Conservation (phyloP, 2,797 vertebrate genomes). For the Enteromius paludinosus region DNA sequence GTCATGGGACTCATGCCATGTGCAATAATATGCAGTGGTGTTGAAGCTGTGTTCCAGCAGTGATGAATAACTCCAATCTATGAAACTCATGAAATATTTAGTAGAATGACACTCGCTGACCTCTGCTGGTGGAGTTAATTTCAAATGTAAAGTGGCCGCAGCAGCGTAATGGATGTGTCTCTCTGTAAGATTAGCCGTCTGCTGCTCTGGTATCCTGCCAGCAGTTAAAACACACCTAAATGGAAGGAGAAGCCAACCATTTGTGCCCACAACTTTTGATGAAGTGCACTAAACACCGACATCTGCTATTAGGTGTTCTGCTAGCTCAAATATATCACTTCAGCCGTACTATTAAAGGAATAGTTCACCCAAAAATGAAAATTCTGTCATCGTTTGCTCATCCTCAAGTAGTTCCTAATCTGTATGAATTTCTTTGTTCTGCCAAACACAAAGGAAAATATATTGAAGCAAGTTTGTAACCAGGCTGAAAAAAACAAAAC, state of each 20-base stretch:
- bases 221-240: conserved; percentile 41
- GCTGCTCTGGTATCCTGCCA: conserved; percentile 37
- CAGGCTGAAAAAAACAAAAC: too few relatives aligned
- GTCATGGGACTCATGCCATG: conserved; percentile 1
- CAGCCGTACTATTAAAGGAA: too few relatives aligned
- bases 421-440: too few relatives aligned
- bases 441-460: too few relatives aligned
- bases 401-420: too few relatives aligned
- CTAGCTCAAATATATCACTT: neutral
- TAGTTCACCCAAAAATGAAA: too few relatives aligned
- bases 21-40: neutral
- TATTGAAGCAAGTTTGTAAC: too few relatives aligned
- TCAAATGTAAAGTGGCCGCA: conserved; percentile 44
- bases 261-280: neutral
- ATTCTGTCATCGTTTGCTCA: too few relatives aligned
- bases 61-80: conserved; percentile 44
- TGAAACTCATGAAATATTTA: conserved; percentile 55
- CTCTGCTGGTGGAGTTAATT: conserved; percentile 46
- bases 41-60: neutral
- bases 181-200: conserved; percentile 33
- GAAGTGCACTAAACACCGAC: neutral
- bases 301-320: neutral
- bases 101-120: conserved; percentile 36
- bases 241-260: neutral
- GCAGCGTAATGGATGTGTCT: conserved; percentile 49